Percentiles rank a stretch among this genome's conserved stretches.
Conservation (phyloP, 2,113 vertebrate species). For the Condylura cristata region DNA sequence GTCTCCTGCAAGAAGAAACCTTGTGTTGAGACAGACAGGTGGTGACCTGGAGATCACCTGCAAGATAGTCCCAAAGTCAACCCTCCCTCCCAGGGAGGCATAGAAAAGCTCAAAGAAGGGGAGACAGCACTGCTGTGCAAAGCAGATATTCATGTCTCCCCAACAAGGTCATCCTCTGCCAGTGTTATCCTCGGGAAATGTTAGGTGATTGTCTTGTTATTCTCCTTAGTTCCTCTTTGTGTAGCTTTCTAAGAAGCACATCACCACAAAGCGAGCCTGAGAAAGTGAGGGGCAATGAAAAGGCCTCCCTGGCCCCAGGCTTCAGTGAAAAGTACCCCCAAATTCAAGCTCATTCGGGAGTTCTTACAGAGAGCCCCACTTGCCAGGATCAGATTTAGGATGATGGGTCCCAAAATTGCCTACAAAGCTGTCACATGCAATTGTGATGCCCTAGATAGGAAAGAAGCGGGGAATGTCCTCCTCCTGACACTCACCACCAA, state of each 20-base stretch:
- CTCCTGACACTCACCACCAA: conserved; percentile 17
- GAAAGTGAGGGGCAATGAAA: neutral
- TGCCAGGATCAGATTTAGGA: neutral
- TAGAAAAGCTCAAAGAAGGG: accelerated
- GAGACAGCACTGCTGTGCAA: too few relatives aligned
- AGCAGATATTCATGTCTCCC: neutral
- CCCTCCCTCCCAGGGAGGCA: neutral
- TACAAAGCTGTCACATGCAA: neutral
- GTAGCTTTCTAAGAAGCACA: neutral
- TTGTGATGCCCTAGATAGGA: neutral
- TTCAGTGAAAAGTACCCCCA: neutral
- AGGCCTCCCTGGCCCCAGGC: neutral
- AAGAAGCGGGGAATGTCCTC: neutral
- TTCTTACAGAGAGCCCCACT: neutral
- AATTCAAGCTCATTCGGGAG: conserved; percentile 1
- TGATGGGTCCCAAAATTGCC: conserved; percentile 21
- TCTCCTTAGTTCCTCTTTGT: neutral
- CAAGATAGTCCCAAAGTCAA: too few relatives aligned
- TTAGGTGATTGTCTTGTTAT: neutral
- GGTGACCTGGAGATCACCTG: too few relatives aligned
- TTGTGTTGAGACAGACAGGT: neutral
- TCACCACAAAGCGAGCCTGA: neutral
- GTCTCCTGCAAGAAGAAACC: neutral
- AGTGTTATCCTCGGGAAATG: accelerated
- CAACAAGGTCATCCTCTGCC: neutral